Base-by-base conservation (phyloP, 2,888 invertebrate species). In the Aquatica leii region DNA sequence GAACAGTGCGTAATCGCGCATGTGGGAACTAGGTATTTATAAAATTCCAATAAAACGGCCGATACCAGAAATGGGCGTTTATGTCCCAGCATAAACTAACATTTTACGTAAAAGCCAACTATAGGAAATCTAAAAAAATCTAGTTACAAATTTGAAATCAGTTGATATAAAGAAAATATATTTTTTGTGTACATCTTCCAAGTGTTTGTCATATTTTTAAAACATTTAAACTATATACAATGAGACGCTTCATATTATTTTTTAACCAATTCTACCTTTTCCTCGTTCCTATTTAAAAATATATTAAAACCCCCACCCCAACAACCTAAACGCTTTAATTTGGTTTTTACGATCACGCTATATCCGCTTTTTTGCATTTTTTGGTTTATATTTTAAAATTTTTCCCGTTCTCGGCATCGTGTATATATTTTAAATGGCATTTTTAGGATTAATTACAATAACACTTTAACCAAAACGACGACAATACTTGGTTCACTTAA, bases 71-170 rank as follows among this genome's bases (percentile, higher is more conserved):
- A 61, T 65, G 61, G 53, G 61, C 62, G 68, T 66, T 71, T 69
- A 70, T 71, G 76, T 71, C 76, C 76, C 77, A 77, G 76, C 74
- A 69, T 71, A 70, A 70, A 71, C 69, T 66, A 55, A 60, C 63
- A 62, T 41, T 64, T 71, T 66, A 61, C 62, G 65, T 55, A 56
- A 51, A 46, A 46, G 41, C 37, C 21, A 51, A 41, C 21, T 40
- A 51, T 55, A 48, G 59, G 60, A 51, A 65, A 59, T 18, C 34
- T 46, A 52, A 40, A 41, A 57, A 64, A 59, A 66, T 67, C 63
- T 65, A 62, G 54, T 43, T 54, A 54, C 60, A 62, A 50, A 56
- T 54, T 4, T 59, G 58, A 67, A 69, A 59, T 55, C 65, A 63
- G 67, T 69, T 67, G 67, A 67, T 67, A 55, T 9, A 35, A 59